phyloP scores from a whole-genome alignment of 2,888 invertebrate genomes.

The Troilus luridus region DNA sequence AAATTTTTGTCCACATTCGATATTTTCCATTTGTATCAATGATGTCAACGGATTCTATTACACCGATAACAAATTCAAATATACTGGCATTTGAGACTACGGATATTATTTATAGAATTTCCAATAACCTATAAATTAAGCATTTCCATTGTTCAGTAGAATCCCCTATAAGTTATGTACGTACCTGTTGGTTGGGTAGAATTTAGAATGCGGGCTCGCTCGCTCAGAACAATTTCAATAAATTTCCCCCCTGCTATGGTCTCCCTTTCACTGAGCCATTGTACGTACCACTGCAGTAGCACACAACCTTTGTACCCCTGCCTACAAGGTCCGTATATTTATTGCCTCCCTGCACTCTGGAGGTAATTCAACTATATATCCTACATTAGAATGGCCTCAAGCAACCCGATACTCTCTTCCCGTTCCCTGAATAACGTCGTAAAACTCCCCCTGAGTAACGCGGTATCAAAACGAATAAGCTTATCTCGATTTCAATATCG shows the following conservation, averaged over 20 bases:
- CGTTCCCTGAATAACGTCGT: background rate
- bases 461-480: background rate
- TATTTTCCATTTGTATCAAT: no score
- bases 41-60: no score
- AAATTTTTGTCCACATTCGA: no score
- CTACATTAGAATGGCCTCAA: background rate
- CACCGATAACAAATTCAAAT: no score
- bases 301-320: background rate
- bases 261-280: background rate
- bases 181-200: background rate
- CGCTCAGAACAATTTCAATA: background rate
- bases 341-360: background rate
- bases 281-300: background rate
- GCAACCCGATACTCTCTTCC: constrained; percentile 5
- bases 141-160: background rate
- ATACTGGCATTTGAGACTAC: background rate
- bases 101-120: no score
- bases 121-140: background rate
- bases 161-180: background rate
- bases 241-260: background rate
- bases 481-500: constrained; percentile 9
- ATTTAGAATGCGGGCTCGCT: background rate
- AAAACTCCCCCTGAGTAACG: background rate
- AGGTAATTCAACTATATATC: constrained; percentile 9
- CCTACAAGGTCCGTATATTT: background rate